phyloP scores from a whole-genome alignment of 2,113 vertebrate species.

The Mystacornis crossleyi region DNA sequence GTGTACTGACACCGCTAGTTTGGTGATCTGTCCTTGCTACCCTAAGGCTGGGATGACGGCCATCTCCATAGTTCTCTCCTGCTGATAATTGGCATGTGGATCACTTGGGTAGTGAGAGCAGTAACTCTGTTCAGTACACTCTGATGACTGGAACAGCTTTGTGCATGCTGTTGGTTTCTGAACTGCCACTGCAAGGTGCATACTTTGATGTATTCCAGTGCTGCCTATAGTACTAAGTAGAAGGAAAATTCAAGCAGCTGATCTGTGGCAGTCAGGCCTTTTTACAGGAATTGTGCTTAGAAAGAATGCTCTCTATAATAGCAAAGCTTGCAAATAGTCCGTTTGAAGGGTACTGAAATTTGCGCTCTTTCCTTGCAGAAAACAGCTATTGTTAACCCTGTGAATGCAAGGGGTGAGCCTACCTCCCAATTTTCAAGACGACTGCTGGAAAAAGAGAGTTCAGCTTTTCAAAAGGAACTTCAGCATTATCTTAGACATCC shows the following conservation, averaged over 20 bases:
- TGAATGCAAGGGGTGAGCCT: rapidly evolving
- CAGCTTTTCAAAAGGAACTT: constrained; percentile 48
- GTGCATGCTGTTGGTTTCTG: neutral
- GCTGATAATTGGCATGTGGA: neutral
- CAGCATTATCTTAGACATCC: rapidly evolving
- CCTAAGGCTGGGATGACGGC: neutral
- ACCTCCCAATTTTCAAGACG: neutral
- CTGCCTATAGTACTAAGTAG: neutral
- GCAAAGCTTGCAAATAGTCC: neutral
- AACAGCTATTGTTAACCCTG: constrained; percentile 78
- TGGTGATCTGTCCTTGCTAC: neutral
- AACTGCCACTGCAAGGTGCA: neutral
- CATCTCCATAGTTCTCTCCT: neutral
- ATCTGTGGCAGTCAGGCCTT: neutral
- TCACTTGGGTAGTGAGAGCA: neutral
- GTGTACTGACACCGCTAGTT: neutral
- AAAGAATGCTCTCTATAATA: neutral
- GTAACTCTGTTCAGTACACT: neutral
- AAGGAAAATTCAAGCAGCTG: neutral
- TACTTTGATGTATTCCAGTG: neutral
- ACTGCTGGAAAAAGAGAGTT: constrained; percentile 67
- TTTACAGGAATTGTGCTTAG: neutral
- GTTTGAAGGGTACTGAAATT: neutral
- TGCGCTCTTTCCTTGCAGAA: constrained; percentile 71
- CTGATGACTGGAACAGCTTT: neutral